Percentiles rank a stretch among this genome's conserved stretches.
Conservation (phyloP, 1,140 invertebrate genomes). For the Orius laevigatus region DNA sequence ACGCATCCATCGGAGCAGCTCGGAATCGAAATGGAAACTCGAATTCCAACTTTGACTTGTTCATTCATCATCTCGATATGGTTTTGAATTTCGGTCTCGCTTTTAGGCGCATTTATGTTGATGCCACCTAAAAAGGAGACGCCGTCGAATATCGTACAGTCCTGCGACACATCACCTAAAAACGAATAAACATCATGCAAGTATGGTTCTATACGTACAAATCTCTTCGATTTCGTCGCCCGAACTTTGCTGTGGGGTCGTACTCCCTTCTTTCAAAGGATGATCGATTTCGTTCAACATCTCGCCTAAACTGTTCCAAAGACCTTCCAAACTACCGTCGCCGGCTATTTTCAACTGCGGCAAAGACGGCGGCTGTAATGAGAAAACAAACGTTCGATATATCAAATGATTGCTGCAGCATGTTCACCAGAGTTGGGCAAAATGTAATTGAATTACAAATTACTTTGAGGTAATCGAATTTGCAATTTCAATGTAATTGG, state of each 20-base stretch:
- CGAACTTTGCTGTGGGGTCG: not conserved
- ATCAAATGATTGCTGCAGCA: no score
- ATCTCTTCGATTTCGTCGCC: conserved; percentile 9
- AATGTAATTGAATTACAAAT: no score
- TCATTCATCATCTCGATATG: conserved; percentile 81
- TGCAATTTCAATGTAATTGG: no score
- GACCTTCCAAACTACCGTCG: conserved; percentile 47
- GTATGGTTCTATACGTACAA: conserved; percentile 3
- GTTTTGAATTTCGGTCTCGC: conserved; percentile 84
- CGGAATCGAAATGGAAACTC: conserved; percentile 80
- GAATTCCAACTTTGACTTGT: conserved; percentile 50
- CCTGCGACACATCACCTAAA: conserved; percentile 51
- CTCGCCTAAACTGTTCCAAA: conserved; percentile 54
- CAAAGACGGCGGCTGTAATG: conserved; percentile 1
- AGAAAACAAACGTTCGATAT: conserved; percentile 5
- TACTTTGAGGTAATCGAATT: no score
- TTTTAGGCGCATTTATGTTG: conserved; percentile 81
- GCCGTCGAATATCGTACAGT: conserved; percentile 80
- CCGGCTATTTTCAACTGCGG: conserved; percentile 57
- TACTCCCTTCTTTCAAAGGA: conserved; percentile 6
- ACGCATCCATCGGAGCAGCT: conserved; percentile 70
- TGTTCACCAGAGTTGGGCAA: no score
- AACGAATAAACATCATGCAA: conserved; percentile 7
- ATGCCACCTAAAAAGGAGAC: conserved; percentile 90
- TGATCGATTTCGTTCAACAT: conserved; percentile 35